phyloP scores from a whole-genome alignment of 2,113 vertebrate genomes.

The Sceloporus undulatus region DNA sequence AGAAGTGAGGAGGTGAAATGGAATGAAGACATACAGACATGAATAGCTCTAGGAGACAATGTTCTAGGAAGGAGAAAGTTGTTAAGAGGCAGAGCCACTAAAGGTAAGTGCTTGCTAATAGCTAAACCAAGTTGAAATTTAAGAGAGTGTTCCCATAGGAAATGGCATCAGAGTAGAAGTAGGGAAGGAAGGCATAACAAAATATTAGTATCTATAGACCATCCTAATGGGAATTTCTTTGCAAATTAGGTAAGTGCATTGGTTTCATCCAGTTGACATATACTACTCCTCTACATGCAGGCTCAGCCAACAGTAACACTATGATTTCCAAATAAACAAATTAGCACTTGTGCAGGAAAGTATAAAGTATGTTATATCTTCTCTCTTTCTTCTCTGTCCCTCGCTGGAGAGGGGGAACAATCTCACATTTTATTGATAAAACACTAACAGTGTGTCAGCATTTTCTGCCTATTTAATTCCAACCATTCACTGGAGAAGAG shows the following conservation, averaged over 20 bases:
- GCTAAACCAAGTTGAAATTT: slow-evolving; percentile 46
- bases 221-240: not conserved
- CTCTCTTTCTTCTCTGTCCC: not conserved
- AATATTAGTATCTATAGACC: not conserved
- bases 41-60: not conserved
- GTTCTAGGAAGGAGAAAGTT: not conserved
- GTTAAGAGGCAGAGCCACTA: not conserved
- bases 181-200: not conserved
- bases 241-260: not conserved
- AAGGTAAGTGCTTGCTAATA: not conserved
- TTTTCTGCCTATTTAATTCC: no score
- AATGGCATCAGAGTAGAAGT: not conserved
- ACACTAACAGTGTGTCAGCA: no score
- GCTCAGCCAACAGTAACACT: not conserved
- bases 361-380: not conserved
- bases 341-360: no score
- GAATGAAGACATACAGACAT: not conserved
- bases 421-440: no score
- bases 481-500: no score
- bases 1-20: not conserved
- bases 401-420: no score
- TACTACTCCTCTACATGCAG: not conserved
- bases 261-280: not conserved
- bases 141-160: not conserved
- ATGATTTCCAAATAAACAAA: not conserved